Evolutionary conservation across 37 sponge, comb jelly and placozoan species (phyloP).

Genomic region (Hexactinellida sp.): DNA sequence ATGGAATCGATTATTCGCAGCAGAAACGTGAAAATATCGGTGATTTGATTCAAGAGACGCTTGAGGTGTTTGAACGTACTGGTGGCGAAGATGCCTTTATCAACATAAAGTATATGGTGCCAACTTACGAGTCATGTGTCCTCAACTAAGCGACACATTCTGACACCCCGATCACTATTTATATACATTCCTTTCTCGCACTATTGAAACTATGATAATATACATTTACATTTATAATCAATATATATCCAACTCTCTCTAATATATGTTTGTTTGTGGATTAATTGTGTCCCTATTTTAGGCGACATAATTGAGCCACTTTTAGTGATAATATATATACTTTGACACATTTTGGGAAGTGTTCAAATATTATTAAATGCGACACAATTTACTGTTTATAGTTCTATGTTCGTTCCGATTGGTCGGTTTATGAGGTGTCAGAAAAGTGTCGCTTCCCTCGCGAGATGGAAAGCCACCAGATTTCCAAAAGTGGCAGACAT

Average conservation of each 20-base stretch:
- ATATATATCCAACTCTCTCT: no score
- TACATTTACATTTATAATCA: no score
- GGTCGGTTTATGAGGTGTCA: background rate
- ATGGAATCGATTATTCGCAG: conserved; percentile 98
- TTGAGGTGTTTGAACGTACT: conserved; percentile 79
- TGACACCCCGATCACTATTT: background rate
- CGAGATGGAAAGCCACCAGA: background rate
- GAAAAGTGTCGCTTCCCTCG: background rate
- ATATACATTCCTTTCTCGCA: background rate
- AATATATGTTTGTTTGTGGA: no score
- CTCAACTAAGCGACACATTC: conserved; percentile 44
- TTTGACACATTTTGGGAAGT: no score
- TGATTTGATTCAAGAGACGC: conserved; percentile 83
- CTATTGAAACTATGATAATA: no score
- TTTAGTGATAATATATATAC: no score
- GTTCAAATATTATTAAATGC: no score
- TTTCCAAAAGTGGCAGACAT: background rate
- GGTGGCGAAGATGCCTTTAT: conserved; percentile 95
- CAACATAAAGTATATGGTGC: conserved; percentile 99
- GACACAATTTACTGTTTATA: no score
- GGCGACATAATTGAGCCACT: no score
- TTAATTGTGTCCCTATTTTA: no score
- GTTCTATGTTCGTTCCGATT: no score
- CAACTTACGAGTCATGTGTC: conserved; percentile 91
- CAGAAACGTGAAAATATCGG: conserved; percentile 94